Evolutionary conservation across 2,888 invertebrate genomes (phyloP), one percentile per base, ranked within the genome.

Genomic region (Prosopocoilus inquinatus): DNA sequence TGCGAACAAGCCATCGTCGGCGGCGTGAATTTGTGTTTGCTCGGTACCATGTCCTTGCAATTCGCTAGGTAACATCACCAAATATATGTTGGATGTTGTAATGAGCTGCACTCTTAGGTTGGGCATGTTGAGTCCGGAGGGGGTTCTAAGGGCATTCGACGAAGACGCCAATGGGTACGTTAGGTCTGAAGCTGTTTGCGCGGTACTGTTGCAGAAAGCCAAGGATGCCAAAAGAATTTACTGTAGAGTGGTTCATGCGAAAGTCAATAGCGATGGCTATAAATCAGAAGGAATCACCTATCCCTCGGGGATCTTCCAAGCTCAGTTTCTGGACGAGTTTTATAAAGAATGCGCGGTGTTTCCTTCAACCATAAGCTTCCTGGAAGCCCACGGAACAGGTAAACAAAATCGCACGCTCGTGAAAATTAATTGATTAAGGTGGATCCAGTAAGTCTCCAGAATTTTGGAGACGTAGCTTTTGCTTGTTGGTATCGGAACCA

Each of bases 1-100:
- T 94, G 94, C 69, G 95, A 97, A 59, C 82, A 88, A 0, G 96
- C 96, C 0, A 85, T 97, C 50, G 92, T 97, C 2, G 94, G 90
- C 2, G 96, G 94, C 0, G 83, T 88, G n/a, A 94, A 92, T 73
- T 77, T 97, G 16, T 89, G 91, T 66, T 80, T 96, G 1, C 92
- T 94, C 78, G 95, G 96, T 20, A 89, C 87, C 61, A 89, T 92
- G 0, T 90, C 96, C 0, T 78, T 95, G 41, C 95, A 96, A 78
- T 96, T 96, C 78, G 83, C 85, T 1, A 72, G 87, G 66, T 55
- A 51, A 32, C 13, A 1, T 3, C 9, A 13, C 12, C 9, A 15
- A 41, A 2, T 7, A 16, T 2, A 41, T 13, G 2, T 13, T 41
- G 20, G 20, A 20, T 20, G 20, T 3, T 20, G 20, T 4, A 7